Base-by-base conservation (phyloP, 2,113 vertebrate species). In the Glareola pratincola region DNA sequence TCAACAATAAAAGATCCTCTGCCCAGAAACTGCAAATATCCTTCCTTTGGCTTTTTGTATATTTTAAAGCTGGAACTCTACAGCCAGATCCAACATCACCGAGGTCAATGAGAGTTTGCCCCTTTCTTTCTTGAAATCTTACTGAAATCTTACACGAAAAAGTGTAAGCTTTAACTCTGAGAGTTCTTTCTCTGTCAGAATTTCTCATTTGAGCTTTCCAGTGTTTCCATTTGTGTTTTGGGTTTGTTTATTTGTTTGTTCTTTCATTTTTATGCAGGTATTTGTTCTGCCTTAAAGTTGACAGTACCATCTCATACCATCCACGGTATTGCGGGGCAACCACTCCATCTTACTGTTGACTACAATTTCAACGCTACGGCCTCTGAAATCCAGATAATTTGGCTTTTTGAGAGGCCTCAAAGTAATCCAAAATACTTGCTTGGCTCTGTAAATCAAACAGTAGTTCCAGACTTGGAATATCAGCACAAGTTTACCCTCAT, bases 331-430 rank as follows among this genome's bases (percentile, higher is more conserved):
- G 98, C 97, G 66, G 98, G 98, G 9, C 98, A 98, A 54, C 96
- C 98, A n/a, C 98, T 98, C 79, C 96, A 96, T 67, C 98, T 98
- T 45, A 92, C 97, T 1, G 98, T 98, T 91, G 96, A 98, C 88
- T 98, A 98, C 64, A 96, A 97, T 95, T 98, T 98, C 95, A 98
- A 95, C 10, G 85, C 93, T 79, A 92, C 88, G 4, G 98, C 98
- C 47, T 98, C 98, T 59, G 97, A 98, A 82, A 97, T 98, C 83
- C 98, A 98, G 95, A 98, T 98, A 78, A 98, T 98, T 85, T 98
- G 98, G 98, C 97, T 98, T 57, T 98, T 98, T 94, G 98, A 98
- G 83, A 97, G 96, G 78, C 95, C 96, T 39, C 90, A 95, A 1
- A 98, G 91, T 8, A 96, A 96, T 68, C 97, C 98, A 64, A 98